A percentile compares a stretch with the other conserved stretches of the same genome.
phyloP scores from a whole-genome alignment of 1,140 invertebrate genomes.

The Tribolium madens region DNA sequence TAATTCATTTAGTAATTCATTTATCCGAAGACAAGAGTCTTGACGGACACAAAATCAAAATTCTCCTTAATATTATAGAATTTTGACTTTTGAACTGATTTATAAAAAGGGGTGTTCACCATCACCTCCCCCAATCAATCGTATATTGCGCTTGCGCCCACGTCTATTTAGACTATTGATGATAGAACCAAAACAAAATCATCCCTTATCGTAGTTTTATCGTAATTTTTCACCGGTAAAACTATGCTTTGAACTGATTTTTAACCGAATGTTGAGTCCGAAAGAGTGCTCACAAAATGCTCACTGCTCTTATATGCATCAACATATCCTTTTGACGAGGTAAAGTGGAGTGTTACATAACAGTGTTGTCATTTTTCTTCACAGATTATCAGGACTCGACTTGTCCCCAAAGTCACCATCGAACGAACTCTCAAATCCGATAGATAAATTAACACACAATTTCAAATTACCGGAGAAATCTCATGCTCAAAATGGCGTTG shows the following conservation, averaged over 20 bases:
- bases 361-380: constrained; percentile 44
- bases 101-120: too few relatives aligned
- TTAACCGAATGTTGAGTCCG: constrained; percentile 57
- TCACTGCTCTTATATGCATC: constrained; percentile 63
- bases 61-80: too few relatives aligned
- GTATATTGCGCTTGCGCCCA: constrained; percentile 41
- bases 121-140: neutral
- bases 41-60: too few relatives aligned
- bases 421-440: constrained; percentile 53
- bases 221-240: neutral
- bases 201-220: constrained; percentile 41
- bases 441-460: constrained; percentile 62
- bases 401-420: constrained; percentile 59
- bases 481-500: constrained; percentile 53
- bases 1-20: too few relatives aligned
- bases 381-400: constrained; percentile 62
- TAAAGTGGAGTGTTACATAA: constrained; percentile 44
- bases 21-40: too few relatives aligned
- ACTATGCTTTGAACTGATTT: constrained; percentile 15
- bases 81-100: too few relatives aligned
- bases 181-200: constrained; percentile 51
- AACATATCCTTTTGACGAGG: constrained; percentile 64
- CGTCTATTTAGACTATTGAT: constrained; percentile 52
- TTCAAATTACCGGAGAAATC: constrained; percentile 51
- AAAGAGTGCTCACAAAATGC: constrained; percentile 59